A percentile compares a stretch with the other conserved stretches of the same genome.
Evolutionary conservation across 2,113 vertebrate species (phyloP).

Genomic region (Istiophorus platypterus): DNA sequence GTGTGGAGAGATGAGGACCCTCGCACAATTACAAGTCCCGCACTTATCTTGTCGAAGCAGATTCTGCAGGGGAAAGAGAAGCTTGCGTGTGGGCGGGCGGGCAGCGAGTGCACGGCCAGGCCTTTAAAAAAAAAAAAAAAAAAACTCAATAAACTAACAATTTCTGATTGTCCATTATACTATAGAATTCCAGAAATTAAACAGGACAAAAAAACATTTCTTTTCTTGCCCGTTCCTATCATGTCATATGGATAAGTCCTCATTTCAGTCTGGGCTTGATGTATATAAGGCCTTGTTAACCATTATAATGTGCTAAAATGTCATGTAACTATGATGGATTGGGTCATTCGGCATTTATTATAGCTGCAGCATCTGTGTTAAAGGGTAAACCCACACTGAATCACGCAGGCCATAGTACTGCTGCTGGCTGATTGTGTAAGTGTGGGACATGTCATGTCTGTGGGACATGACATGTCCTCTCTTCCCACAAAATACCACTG

Average conservation of each 20-base stretch:
- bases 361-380: conserved; percentile 66
- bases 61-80: conserved; percentile 65
- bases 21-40: conserved; percentile 76
- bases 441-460: conserved; percentile 38
- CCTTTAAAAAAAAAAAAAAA: conserved; percentile 45
- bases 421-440: conserved; percentile 48
- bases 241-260: conserved; percentile 40
- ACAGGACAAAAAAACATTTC: conserved; percentile 17
- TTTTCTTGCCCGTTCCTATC: conserved; percentile 29
- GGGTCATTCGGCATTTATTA: conserved; percentile 66
- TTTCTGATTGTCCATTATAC: conserved; percentile 41
- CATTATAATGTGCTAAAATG: conserved; percentile 64
- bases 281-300: conserved; percentile 64
- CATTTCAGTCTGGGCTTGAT: conserved; percentile 58
- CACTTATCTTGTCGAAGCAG: conserved; percentile 81
- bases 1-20: conserved; percentile 70
- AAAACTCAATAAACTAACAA: conserved; percentile 55
- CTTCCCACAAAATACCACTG: conserved; percentile 13
- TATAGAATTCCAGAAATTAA: conserved; percentile 43
- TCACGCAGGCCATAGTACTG: conserved; percentile 39
- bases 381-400: conserved; percentile 65
- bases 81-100: conserved; percentile 29
- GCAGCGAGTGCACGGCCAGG: conserved; percentile 13
- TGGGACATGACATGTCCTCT: conserved; percentile 26
- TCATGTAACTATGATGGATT: conserved; percentile 71